These are phyloP conservation scores for Eupithecia centaureata DNA, from an alignment of 2,888 invertebrate genomes.

Conservation along the genomic window DNA sequence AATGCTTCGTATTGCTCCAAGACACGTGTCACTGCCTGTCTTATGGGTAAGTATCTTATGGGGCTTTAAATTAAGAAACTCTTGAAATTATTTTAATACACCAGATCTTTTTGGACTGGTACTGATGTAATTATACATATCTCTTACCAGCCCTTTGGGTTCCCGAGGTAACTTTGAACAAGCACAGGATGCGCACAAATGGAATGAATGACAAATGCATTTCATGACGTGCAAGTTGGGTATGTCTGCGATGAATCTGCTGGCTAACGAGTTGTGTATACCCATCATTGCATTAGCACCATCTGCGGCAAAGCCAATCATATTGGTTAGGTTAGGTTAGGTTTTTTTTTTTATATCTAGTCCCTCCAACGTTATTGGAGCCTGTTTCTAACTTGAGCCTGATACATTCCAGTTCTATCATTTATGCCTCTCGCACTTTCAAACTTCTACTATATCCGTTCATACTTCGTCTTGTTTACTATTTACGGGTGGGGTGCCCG, in stretches of 20 bases:
- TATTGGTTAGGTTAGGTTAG: too few relatives aligned
- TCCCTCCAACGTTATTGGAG: too few relatives aligned
- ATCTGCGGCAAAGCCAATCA: conserved; percentile 46
- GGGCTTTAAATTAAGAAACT: conserved; percentile 27
- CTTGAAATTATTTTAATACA: conserved; percentile 35
- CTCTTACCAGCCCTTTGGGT: conserved; percentile 32
- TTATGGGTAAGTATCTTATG: too few relatives aligned
- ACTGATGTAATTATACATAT: conserved; percentile 34
- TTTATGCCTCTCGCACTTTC: too few relatives aligned
- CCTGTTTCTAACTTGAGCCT: too few relatives aligned
- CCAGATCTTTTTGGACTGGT: conserved; percentile 36
- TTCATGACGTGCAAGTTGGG: conserved; percentile 41
- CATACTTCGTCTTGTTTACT: too few relatives aligned
- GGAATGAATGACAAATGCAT: conserved; percentile 45
- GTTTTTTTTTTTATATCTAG: too few relatives aligned
- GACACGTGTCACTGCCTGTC: too few relatives aligned
- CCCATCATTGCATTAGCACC: conserved; percentile 46
- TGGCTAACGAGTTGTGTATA: conserved; percentile 41
- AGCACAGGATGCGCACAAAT: conserved; percentile 33
- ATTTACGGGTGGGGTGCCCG: too few relatives aligned
- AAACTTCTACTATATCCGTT: too few relatives aligned
- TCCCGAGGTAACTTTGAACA: conserved; percentile 33
- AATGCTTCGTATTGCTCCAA: too few relatives aligned
- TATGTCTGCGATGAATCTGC: conserved; percentile 31
- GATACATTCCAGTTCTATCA: too few relatives aligned